These are phyloP conservation scores for Chamaea fasciata DNA, from an alignment of 2,113 vertebrate genomes.

Conservation along the genomic window DNA sequence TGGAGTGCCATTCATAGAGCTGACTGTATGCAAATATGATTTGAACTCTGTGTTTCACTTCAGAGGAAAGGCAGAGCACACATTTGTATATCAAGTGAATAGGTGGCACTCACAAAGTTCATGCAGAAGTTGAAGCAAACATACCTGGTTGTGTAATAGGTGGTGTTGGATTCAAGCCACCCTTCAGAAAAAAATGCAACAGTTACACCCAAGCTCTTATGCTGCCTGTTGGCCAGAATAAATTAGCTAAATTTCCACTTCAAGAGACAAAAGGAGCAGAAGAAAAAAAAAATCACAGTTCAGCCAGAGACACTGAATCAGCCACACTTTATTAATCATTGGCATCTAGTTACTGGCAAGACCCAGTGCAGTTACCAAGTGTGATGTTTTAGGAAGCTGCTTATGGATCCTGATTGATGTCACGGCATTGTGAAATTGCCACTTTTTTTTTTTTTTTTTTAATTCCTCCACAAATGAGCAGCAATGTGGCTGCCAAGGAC, in stretches of 20 bases:
- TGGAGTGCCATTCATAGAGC: not conserved
- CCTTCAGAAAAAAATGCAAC: not conserved
- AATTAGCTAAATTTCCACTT: not conserved
- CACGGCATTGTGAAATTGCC: rapidly evolving
- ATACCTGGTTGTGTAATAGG: not conserved
- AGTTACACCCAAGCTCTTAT: not conserved
- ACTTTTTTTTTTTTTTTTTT: not conserved
- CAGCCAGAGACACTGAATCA: not conserved
- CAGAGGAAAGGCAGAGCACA: not conserved
- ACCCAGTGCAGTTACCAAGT: not conserved
- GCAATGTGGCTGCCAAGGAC: not conserved
- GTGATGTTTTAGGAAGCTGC: not conserved
- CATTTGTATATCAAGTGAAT: not conserved
- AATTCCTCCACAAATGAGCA: not conserved
- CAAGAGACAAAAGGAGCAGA: not conserved
- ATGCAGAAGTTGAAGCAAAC: not conserved
- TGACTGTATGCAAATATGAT: not conserved
- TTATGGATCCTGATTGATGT: not conserved
- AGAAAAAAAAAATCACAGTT: not conserved
- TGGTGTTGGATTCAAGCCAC: not conserved
- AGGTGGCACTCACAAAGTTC: not conserved
- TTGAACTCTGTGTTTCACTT: not conserved
- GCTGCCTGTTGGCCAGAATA: not conserved
- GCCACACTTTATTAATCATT: not conserved
- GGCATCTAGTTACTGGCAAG: not conserved